These are phyloP conservation scores for Melanotaenia boesemani DNA, from an alignment of 2,797 vertebrate genomes.

Conservation along the genomic window DNA sequence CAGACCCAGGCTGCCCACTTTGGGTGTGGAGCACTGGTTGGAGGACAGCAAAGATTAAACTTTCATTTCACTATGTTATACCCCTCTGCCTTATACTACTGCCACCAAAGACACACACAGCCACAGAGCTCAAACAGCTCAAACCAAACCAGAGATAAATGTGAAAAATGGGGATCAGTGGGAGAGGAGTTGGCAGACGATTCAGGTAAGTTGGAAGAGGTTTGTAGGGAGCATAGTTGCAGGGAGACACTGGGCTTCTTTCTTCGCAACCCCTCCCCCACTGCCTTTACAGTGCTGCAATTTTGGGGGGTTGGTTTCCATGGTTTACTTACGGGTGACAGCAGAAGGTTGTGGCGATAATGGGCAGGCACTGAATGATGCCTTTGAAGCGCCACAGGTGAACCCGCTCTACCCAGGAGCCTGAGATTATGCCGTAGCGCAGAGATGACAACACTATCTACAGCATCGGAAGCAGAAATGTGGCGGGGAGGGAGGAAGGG, in stretches of 20 bases:
- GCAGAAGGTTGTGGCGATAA: constrained; percentile 84
- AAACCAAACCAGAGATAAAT: constrained; percentile 51
- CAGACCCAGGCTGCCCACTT: constrained; percentile 28
- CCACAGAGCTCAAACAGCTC: constrained; percentile 46
- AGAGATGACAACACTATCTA: constrained; percentile 85
- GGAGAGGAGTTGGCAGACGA: constrained; percentile 24
- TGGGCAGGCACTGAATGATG: constrained; percentile 84
- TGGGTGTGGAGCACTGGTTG: background rate
- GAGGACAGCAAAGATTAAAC: constrained; percentile 23
- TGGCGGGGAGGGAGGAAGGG: constrained; percentile 51
- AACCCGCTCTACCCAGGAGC: constrained; percentile 83
- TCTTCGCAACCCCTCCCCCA: constrained; percentile 43
- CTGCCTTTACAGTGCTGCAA: constrained; percentile 52
- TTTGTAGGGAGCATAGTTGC: constrained; percentile 29
- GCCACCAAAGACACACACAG: constrained; percentile 54
- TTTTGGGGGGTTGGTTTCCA: constrained; percentile 37
- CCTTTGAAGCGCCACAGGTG: constrained; percentile 83
- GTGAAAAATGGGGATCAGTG: constrained; percentile 49
- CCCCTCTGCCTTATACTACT: constrained; percentile 53
- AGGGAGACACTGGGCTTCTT: constrained; percentile 41
- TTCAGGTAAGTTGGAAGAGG: constrained; percentile 27
- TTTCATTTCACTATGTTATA: constrained; percentile 11
- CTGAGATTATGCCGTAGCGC: constrained; percentile 85
- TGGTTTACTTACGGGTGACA: constrained; percentile 84
- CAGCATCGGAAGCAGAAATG: constrained; percentile 66